phyloP scores from a whole-genome alignment of 2,888 invertebrate genomes.

The Psylliodes chrysocephalus region DNA sequence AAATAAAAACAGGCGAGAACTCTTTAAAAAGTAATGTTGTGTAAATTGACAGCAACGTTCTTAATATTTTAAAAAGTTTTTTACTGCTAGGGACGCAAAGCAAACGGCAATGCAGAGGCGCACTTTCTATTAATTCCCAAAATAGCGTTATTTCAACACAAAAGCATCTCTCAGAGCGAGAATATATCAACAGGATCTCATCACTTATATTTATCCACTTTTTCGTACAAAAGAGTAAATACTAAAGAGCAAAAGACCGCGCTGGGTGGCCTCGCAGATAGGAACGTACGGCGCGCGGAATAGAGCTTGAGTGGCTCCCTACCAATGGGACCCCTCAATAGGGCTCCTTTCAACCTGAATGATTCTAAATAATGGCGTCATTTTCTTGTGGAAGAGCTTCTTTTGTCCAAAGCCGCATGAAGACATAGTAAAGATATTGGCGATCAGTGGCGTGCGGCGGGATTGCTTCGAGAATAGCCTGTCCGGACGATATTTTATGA shows the following conservation, averaged over 20 bases:
- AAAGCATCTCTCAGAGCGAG: background rate
- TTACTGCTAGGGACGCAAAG: too few species aligned
- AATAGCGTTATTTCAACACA: constrained; percentile 13
- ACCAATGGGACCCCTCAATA: constrained; percentile 47
- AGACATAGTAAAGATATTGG: constrained; percentile 50
- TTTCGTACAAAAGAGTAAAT: constrained; percentile 37
- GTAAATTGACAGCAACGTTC: too few species aligned
- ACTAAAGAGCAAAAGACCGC: constrained; percentile 28
- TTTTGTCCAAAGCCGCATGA: constrained; percentile 54
- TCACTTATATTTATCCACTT: constrained; percentile 41
- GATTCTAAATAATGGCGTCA: constrained; percentile 55
- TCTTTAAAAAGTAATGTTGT: too few species aligned
- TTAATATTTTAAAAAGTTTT: too few species aligned
- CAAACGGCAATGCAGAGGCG: background rate
- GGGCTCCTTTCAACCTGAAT: constrained; percentile 50
- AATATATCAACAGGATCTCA: constrained; percentile 23
- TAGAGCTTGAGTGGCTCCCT: constrained; percentile 43
- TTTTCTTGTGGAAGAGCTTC: constrained; percentile 51
- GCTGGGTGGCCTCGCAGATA: constrained; percentile 16
- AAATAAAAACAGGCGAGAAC: too few species aligned
- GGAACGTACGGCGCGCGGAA: constrained; percentile 21
- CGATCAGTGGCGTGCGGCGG: constrained; percentile 39
- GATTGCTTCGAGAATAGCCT: background rate
- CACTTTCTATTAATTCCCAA: constrained; percentile 15
- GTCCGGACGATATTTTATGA: background rate